Evolutionary conservation across 2,113 vertebrate genomes (phyloP).

Genomic region (Sardina pilchardus): DNA sequence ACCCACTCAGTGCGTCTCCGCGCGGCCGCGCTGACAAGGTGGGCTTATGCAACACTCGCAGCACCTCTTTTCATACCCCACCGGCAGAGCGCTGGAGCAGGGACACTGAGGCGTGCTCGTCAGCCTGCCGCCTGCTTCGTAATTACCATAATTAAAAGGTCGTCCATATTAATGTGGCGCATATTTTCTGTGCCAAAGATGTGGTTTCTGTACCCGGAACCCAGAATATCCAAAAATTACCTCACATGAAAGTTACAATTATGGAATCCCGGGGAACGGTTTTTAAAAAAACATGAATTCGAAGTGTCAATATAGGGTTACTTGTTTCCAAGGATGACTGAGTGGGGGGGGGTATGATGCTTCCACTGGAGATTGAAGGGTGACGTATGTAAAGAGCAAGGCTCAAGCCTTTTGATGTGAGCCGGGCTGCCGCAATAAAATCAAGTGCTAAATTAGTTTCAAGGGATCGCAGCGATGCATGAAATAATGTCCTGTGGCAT

Average conservation of each 20-base stretch:
- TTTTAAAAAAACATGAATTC: neutral
- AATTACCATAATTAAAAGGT: conserved; percentile 37
- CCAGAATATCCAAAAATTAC: neutral
- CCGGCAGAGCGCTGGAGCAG: conserved; percentile 27
- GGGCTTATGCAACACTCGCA: conserved; percentile 27
- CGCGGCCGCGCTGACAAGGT: conserved; percentile 32
- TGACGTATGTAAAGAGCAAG: conserved; percentile 33
- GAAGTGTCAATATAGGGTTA: neutral
- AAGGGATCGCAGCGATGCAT: conserved; percentile 81
- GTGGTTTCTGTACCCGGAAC: neutral
- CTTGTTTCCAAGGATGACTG: neutral
- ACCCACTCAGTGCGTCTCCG: conserved; percentile 39
- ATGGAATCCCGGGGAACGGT: neutral
- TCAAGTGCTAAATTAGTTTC: conserved; percentile 76
- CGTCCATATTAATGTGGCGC: conserved; percentile 29
- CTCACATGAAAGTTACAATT: neutral
- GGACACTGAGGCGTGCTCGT: conserved; percentile 23
- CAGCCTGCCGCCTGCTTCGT: conserved; percentile 19
- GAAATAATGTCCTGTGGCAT: conserved; percentile 81
- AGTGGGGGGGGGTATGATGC: too few species aligned
- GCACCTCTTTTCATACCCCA: conserved; percentile 24
- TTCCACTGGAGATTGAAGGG: conserved; percentile 15
- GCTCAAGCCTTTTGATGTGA: conserved; percentile 59
- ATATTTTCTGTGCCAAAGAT: conserved; percentile 12
- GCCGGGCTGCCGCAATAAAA: conserved; percentile 64